phyloP scores from a whole-genome alignment of 2,888 invertebrate genomes.

The Melinaea marsaeus region DNA sequence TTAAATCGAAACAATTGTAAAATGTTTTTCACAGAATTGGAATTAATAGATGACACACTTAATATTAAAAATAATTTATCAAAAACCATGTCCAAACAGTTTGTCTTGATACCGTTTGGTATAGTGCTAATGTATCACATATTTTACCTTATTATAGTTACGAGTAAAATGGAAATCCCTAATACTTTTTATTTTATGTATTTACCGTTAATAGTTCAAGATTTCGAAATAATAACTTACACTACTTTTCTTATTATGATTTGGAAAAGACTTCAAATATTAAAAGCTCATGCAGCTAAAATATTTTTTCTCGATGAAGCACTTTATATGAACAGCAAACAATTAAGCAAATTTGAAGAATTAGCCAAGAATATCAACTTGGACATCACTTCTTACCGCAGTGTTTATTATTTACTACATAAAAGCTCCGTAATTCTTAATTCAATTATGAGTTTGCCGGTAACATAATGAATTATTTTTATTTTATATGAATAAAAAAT shows the following conservation, averaged over 20 bases:
- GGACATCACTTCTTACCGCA: conserved; percentile 17
- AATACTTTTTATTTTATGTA: conserved; percentile 12
- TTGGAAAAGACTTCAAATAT: conserved; percentile 20
- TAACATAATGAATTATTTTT: not conserved
- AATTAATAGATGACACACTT: conserved; percentile 18
- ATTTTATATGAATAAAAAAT: conserved; percentile 18
- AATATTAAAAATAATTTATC: conserved; percentile 13
- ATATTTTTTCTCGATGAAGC: conserved; percentile 2
- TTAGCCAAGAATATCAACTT: conserved; percentile 2
- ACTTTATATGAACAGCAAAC: not conserved
- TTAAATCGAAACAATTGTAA: conserved; percentile 13
- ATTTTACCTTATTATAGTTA: not conserved
- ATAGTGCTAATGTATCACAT: conserved; percentile 9
- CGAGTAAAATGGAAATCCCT: not conserved
- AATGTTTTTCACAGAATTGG: conserved; percentile 15
- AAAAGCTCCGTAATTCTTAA: conserved; percentile 14
- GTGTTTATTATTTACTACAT: conserved; percentile 10
- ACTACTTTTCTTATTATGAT: conserved; percentile 22
- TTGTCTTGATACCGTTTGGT: conserved; percentile 12
- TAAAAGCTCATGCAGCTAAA: conserved; percentile 23
- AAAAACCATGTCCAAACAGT: not conserved
- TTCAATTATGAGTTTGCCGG: conserved; percentile 9
- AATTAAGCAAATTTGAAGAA: not conserved
- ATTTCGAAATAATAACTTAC: conserved; percentile 26
- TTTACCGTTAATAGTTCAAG: conserved; percentile 22